A percentile compares a stretch with the other conserved stretches of the same genome.
Conservation (phyloP, 2,797 vertebrate genomes). For the Notoglanidium macrostoma region DNA sequence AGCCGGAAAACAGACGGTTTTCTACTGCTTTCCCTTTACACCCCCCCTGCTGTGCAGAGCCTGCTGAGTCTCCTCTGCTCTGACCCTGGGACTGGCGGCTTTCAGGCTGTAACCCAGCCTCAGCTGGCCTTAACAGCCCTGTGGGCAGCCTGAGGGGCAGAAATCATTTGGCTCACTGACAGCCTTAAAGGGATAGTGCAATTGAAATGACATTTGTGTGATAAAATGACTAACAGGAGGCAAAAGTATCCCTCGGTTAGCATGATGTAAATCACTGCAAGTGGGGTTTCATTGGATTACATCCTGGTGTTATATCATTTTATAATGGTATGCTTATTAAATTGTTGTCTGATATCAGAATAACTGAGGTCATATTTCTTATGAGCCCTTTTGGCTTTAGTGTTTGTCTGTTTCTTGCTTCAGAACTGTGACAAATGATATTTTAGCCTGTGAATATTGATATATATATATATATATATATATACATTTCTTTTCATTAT, state of each 20-base stretch:
- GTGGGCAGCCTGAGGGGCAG: constrained; percentile 41
- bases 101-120: neutral
- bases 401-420: neutral
- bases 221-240: constrained; percentile 27
- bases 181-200: constrained; percentile 26
- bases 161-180: constrained; percentile 34
- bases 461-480: neutral
- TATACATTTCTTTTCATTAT: neutral
- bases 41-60: neutral
- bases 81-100: constrained; percentile 15
- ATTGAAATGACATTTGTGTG: constrained; percentile 27
- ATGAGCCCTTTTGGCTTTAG: neutral
- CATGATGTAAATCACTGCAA: constrained; percentile 31
- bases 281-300: constrained; percentile 11
- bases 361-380: constrained; percentile 23
- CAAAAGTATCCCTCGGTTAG: constrained; percentile 7
- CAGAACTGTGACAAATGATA: neutral
- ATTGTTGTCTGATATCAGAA: constrained; percentile 22
- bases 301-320: neutral
- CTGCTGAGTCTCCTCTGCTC: constrained; percentile 18
- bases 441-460: neutral
- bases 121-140: constrained; percentile 39
- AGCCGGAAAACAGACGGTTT: constrained; percentile 21
- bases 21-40: neutral
- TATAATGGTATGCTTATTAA: constrained; percentile 15